These are phyloP conservation scores for Eilema griseolum DNA, from an alignment of 2,888 invertebrate species.

Conservation along the genomic window DNA sequence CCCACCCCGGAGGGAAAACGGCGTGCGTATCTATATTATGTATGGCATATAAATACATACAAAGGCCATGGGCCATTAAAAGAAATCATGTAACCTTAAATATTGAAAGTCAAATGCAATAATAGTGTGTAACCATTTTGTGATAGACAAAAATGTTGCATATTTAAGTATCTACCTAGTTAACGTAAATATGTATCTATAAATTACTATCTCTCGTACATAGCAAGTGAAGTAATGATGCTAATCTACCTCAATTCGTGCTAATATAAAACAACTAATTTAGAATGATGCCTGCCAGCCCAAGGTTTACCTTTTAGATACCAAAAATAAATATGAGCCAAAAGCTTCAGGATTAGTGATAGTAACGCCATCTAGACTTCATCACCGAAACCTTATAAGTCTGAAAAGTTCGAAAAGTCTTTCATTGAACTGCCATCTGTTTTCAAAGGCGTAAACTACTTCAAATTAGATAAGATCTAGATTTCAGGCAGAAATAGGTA, in stretches of 20 bases:
- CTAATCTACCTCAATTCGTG: constrained; percentile 40
- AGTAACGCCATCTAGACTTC: constrained; percentile 64
- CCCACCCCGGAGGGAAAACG: too few relatives aligned
- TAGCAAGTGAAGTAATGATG: constrained; percentile 28
- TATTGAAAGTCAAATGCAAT: too few relatives aligned
- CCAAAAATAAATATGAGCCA: constrained; percentile 79
- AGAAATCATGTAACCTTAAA: too few relatives aligned
- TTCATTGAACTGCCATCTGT: constrained; percentile 1
- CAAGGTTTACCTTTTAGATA: constrained; percentile 65
- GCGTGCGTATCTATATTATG: too few relatives aligned
- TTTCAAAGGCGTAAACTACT: background rate
- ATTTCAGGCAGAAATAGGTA: background rate
- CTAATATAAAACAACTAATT: constrained; percentile 57
- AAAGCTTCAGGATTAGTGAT: constrained; percentile 36
- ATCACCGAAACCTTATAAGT: background rate
- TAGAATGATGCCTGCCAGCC: constrained; percentile 59
- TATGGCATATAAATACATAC: too few relatives aligned
- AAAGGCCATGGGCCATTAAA: too few relatives aligned
- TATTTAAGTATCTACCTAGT: too few relatives aligned
- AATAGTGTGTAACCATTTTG: too few relatives aligned
- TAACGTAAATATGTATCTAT: background rate
- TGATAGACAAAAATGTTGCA: too few relatives aligned
- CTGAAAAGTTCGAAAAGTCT: too few relatives aligned
- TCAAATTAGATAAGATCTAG: background rate
- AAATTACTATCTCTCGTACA: constrained; percentile 22